These are phyloP conservation scores for Parazoanthus swiftii DNA, from an alignment of 92 coral and sea anemone species.

Conservation along the genomic window DNA sequence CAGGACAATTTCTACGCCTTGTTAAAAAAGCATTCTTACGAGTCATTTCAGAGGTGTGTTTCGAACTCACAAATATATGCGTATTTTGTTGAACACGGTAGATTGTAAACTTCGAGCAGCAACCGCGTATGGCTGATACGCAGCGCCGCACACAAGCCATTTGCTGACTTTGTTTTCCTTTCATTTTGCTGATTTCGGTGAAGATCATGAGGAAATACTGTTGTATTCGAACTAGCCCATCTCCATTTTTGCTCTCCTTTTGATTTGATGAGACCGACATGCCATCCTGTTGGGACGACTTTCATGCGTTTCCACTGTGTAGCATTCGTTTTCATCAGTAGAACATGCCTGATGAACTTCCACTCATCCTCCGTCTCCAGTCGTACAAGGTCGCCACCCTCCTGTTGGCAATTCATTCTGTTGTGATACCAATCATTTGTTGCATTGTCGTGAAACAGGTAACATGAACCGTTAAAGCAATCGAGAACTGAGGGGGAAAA, in stretches of 20 bases:
- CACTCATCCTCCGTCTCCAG: slow-evolving; percentile 9
- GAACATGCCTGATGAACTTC: not conserved
- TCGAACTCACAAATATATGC: not conserved
- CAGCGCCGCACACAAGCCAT: not conserved
- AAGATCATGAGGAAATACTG: not conserved
- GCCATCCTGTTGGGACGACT: not conserved
- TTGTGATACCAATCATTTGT: not conserved
- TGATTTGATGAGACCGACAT: not conserved
- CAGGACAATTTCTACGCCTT: no score
- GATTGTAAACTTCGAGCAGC: not conserved
- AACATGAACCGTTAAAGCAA: slow-evolving; percentile 13
- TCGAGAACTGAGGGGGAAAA: not conserved
- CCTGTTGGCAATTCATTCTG: not conserved
- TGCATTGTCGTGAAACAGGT: slow-evolving; percentile 23
- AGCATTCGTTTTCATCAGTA: not conserved
- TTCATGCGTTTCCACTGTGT: not conserved
- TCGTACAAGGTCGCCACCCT: not conserved
- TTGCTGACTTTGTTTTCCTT: not conserved
- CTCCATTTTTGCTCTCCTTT: not conserved
- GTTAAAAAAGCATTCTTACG: no score
- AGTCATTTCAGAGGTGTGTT: not conserved
- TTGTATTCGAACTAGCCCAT: not conserved
- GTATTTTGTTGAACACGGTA: slow-evolving; percentile 4
- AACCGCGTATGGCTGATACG: not conserved
- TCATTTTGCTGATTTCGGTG: not conserved